Percentiles rank a stretch among this genome's conserved stretches.
Evolutionary conservation across 2,888 invertebrate species (phyloP).

Genomic region (Drosophila greeni): DNA sequence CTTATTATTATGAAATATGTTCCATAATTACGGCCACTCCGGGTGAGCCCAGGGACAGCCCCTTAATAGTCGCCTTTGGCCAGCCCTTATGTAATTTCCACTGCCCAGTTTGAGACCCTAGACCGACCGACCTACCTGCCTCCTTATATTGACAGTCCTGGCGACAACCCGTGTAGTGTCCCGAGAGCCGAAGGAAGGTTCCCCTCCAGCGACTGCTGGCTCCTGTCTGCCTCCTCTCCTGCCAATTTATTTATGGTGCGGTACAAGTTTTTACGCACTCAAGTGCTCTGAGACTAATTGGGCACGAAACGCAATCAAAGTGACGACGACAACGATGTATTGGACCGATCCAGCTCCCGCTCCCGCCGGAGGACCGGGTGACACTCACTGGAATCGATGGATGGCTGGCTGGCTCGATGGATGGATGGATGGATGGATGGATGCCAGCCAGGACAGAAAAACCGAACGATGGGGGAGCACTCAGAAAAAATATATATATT

Average conservation of each 20-base stretch:
- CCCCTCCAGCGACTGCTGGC: slow-evolving; percentile 45
- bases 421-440: slow-evolving; percentile 26
- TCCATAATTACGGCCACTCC: slow-evolving; percentile 63
- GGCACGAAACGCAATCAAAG: slow-evolving; percentile 78
- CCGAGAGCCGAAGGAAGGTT: slow-evolving; percentile 38
- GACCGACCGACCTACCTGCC: slow-evolving; percentile 11
- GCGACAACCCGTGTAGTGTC: slow-evolving; percentile 67
- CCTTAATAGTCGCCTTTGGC: slow-evolving; percentile 57
- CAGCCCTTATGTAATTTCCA: slow-evolving; percentile 67
- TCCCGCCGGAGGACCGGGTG: slow-evolving; percentile 29
- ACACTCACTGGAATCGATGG: slow-evolving; percentile 33
- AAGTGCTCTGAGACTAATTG: slow-evolving; percentile 79
- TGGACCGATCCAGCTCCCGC: slow-evolving; percentile 19
- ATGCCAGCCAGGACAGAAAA: slow-evolving; percentile 22
- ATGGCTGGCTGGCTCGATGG: slow-evolving; percentile 12
- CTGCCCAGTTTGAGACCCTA: slow-evolving; percentile 29
- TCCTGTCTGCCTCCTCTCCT: slow-evolving; percentile 75
- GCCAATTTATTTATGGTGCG: slow-evolving; percentile 78
- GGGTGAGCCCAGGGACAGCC: slow-evolving; percentile 47
- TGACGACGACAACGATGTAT: slow-evolving; percentile 66
- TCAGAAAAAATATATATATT: slow-evolving; percentile 5
- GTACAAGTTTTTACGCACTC: slow-evolving; percentile 78
- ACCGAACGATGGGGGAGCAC: slow-evolving; percentile 16
- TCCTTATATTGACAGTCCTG: slow-evolving; percentile 69
- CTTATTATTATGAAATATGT: slow-evolving; percentile 74